Percentiles rank a stretch among this genome's conserved stretches.
Evolutionary conservation across 2,113 vertebrate genomes (phyloP).

Genomic region (Corythoichthys haematopterus): DNA sequence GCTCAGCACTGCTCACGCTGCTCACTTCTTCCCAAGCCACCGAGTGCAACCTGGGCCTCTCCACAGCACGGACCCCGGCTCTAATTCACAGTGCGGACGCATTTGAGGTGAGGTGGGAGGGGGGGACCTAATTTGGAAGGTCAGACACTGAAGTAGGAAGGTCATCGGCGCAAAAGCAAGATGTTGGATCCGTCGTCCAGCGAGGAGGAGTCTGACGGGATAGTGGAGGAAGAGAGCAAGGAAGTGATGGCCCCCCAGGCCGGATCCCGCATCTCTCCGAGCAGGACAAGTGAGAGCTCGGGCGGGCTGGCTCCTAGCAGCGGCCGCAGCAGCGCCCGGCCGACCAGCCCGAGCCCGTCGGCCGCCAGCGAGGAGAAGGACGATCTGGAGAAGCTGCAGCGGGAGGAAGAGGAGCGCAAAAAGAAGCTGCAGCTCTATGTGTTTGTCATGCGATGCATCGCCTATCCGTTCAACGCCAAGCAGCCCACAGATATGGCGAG

Average conservation of each 20-base stretch:
- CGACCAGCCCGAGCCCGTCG: conserved; percentile 85
- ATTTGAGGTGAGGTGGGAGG: conserved; percentile 4
- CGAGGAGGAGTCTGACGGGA: conserved; percentile 92
- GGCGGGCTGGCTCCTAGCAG: conserved; percentile 79
- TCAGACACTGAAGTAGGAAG: conserved; percentile 17
- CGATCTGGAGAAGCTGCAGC: conserved; percentile 89
- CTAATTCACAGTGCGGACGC: not conserved
- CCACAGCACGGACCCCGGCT: conserved; percentile 23
- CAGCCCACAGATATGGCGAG: conserved; percentile 98
- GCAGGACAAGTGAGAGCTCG: conserved; percentile 83
- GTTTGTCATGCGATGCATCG: conserved; percentile 96
- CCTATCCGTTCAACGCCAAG: conserved; percentile 96
- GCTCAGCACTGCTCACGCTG: conserved; percentile 66
- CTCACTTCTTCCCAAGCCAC: conserved; percentile 59
- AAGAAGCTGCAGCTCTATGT: conserved; percentile 96
- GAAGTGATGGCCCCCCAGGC: conserved; percentile 82
- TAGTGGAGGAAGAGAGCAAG: conserved; percentile 88
- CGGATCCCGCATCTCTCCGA: conserved; percentile 84
- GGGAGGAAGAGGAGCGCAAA: conserved; percentile 92
- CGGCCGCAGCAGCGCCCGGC: conserved; percentile 75
- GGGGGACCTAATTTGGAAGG: not conserved
- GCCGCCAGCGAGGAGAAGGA: conserved; percentile 96
- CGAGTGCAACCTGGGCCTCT: conserved; percentile 40
- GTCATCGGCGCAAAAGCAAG: conserved; percentile 41
- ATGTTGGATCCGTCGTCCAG: conserved; percentile 96